Evolutionary conservation across 2,888 invertebrate genomes (phyloP), one percentile per base, ranked within the genome.

Genomic region (Scelioninae gen. 1): DNA sequence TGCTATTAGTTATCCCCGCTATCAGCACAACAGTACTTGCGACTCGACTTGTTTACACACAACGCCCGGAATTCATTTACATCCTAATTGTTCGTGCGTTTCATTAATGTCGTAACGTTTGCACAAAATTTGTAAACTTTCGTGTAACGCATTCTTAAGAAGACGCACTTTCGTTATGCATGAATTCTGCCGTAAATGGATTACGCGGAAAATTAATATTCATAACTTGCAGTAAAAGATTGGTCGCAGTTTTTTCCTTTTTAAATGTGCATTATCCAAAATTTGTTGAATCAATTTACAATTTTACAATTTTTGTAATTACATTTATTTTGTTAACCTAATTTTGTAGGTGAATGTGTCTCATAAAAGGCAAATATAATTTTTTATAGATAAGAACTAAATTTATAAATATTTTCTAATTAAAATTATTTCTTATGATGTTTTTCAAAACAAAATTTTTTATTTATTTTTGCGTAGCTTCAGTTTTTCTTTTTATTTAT

Each of bases 1-100:
- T 76, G 76, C 82, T 84, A 63, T 81, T 85, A 81, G 74, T 55
- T 53, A 23, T 63, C 23, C 32, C 23, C 34, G 29, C 58, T 58
- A 38, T 58, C 58, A 11, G 45, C 31, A 49, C 16, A 29, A 31
- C 11, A 13, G 45, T 11, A 15, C 11, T 23, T 9, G 45, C 69
- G 13, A 13, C 23, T 23, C 31, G 16, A 51, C 43, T 53, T 66
- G 65, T 80, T 74, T 68, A 74, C 79, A 55, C 53, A 34, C 51
- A 62, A 34, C 58, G 13, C 51, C 43, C 23, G 13, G n/a, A 43
- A 55, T 63, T 23, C 31, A 56, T 60, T 69, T 60, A 43, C 69
- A 78, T 78, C 34, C 53, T 34, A 49, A 55, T 75, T 56, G 65
- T 53, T 56, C 31, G 15, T n/a, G 32, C 45, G 29, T 31, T 32